Evolutionary conservation across 2,113 vertebrate genomes (phyloP).

Genomic region (Xiphophorus maculatus): DNA sequence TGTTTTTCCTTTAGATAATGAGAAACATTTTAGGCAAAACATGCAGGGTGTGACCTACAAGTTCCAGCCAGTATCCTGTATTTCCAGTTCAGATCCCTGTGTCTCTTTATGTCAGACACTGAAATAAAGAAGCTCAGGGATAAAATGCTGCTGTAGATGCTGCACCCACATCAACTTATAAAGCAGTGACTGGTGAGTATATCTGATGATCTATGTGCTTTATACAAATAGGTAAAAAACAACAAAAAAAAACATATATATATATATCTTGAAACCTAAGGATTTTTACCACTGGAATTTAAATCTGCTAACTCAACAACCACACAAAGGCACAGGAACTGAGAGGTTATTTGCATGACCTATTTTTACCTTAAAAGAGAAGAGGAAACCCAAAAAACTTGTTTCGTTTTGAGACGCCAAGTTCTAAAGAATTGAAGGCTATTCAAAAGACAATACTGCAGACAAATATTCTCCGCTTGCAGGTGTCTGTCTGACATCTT

Average conservation of each 20-base stretch:
- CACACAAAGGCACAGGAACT: conserved; percentile 25
- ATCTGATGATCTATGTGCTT: conserved; percentile 36
- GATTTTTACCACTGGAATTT: conserved; percentile 6
- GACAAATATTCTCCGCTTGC: not conserved
- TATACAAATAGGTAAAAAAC: not conserved
- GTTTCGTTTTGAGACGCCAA: not conserved
- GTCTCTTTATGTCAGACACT: conserved; percentile 62
- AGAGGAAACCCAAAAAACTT: not conserved
- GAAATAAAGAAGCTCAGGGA: conserved; percentile 38
- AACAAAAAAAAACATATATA: too few species aligned
- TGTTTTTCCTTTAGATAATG: conserved; percentile 53
- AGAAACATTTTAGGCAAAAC: conserved; percentile 62
- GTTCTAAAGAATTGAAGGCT: too few species aligned
- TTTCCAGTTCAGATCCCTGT: conserved; percentile 69
- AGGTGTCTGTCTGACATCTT: not conserved
- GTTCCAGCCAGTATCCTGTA: conserved; percentile 73
- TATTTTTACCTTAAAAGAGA: conserved; percentile 28
- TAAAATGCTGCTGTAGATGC: conserved; percentile 57
- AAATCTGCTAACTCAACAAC: conserved; percentile 24
- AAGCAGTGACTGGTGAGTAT: conserved; percentile 47
- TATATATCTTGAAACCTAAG: too few species aligned
- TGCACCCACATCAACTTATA: conserved; percentile 36
- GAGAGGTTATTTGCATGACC: conserved; percentile 40
- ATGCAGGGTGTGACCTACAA: conserved; percentile 71
- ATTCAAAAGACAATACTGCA: not conserved